Percentiles rank a stretch among this genome's conserved stretches.
Evolutionary conservation across 2,797 vertebrate genomes (phyloP).

Genomic region (Melanotaenia boesemani): DNA sequence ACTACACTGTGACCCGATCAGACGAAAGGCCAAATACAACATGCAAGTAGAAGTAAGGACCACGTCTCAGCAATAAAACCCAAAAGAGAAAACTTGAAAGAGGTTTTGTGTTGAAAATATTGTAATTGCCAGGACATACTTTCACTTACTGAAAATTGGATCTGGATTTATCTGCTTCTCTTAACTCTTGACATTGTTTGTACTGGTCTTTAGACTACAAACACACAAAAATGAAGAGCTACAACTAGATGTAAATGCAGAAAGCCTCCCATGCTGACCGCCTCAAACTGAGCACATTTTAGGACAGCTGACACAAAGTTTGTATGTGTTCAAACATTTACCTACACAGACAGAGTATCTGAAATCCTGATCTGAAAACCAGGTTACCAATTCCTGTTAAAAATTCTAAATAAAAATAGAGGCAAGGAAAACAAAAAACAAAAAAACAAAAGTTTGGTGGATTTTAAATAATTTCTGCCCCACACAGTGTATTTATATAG

Average conservation of each 20-base stretch:
- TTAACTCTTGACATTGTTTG: not conserved
- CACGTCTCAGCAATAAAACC: not conserved
- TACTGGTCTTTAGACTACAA: not conserved
- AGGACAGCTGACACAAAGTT: not conserved
- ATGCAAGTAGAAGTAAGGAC: not conserved
- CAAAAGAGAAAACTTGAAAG: not conserved
- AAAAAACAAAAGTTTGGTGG: not conserved
- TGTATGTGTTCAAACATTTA: not conserved
- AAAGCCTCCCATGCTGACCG: not conserved
- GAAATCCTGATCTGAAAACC: not conserved
- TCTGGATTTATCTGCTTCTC: too few relatives aligned
- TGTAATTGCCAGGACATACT: not conserved
- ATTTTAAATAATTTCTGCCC: conserved; percentile 26
- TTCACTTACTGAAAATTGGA: not conserved
- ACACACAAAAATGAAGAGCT: not conserved
- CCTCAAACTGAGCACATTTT: not conserved
- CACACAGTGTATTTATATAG: conserved; percentile 64
- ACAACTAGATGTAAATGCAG: not conserved
- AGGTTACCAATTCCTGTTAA: not conserved
- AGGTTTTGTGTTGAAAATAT: not conserved
- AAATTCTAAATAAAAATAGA: not conserved
- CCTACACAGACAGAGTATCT: not conserved
- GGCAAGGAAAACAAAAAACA: not conserved
- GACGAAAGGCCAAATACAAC: not conserved
- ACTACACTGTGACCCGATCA: conserved; percentile 66